A percentile compares a stretch with the other conserved stretches of the same genome.
These are phyloP conservation scores for Montipora foliosa DNA, from an alignment of 64 coral and sea anemone genomes.

Conservation along the genomic window DNA sequence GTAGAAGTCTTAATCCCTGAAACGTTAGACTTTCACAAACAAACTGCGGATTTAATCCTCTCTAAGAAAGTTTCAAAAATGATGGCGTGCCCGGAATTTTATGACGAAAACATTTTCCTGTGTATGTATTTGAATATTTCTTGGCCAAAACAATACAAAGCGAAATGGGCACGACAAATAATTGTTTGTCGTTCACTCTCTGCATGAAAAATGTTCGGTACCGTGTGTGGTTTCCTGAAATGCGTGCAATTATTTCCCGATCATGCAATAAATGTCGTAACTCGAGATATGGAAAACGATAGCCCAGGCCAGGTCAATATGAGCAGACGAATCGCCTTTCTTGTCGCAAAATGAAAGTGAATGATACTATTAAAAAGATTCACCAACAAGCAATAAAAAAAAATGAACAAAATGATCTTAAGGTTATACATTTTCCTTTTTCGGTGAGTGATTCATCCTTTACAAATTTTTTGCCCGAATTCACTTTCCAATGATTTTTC, in stretches of 20 bases:
- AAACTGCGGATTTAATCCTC: background rate
- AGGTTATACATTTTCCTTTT: too few species aligned
- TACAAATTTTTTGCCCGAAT: too few species aligned
- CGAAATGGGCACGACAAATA: too few species aligned
- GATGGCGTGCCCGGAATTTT: too few species aligned
- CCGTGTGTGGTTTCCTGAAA: slow-evolving; percentile 38
- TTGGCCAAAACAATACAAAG: background rate
- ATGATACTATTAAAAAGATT: background rate
- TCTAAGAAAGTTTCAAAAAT: too few species aligned
- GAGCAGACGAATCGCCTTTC: background rate
- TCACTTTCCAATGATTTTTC: background rate
- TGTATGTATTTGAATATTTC: background rate
- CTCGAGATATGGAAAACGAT: slow-evolving; percentile 14
- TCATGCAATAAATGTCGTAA: slow-evolving; percentile 57
- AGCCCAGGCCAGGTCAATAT: background rate
- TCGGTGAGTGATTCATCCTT: background rate
- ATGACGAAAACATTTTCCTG: too few species aligned
- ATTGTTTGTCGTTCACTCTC: background rate
- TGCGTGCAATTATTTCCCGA: slow-evolving; percentile 37
- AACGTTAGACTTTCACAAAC: background rate
- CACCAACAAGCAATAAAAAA: background rate
- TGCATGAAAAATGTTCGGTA: background rate
- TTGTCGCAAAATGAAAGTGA: background rate
- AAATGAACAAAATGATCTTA: too few species aligned
- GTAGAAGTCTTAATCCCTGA: background rate